Evolutionary conservation across 1,140 invertebrate genomes (phyloP).

Genomic region (Trinorchestia longiramus): DNA sequence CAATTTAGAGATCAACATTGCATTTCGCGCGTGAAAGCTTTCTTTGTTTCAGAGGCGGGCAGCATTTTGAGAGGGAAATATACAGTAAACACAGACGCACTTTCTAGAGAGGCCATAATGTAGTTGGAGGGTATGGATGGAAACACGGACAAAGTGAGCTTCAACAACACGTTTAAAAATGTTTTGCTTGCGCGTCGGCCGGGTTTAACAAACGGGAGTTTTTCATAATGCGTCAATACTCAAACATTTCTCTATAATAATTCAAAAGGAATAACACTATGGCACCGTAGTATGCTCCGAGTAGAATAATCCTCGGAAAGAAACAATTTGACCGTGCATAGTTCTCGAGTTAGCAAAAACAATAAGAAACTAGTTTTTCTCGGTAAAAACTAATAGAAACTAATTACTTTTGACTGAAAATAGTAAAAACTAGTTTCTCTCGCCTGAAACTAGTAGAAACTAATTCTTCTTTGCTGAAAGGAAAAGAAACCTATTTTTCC

Average conservation of each 20-base stretch:
- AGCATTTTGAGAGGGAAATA: neutral
- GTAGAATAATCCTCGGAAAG: no score
- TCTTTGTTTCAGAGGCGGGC: neutral
- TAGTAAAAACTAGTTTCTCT: no score
- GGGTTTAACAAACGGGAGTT: neutral
- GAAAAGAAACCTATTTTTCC: no score
- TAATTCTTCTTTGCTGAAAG: no score
- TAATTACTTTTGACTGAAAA: no score
- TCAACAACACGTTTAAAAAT: neutral
- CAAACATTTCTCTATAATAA: neutral
- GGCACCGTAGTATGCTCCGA: no score
- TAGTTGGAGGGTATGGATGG: neutral
- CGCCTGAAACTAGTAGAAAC: no score
- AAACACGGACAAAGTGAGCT: neutral
- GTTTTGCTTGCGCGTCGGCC: neutral
- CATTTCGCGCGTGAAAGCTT: conserved; percentile 32
- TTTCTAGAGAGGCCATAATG: neutral
- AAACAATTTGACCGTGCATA: no score
- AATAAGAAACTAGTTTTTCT: no score
- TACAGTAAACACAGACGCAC: neutral
- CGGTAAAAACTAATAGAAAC: no score
- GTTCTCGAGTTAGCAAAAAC: no score
- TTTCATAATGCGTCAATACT: neutral
- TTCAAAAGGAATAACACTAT: neutral
- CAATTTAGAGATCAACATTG: conserved; percentile 15